These are phyloP conservation scores for Lepilemur septentrionalis DNA, from an alignment of 2,797 vertebrate species.

Conservation along the genomic window DNA sequence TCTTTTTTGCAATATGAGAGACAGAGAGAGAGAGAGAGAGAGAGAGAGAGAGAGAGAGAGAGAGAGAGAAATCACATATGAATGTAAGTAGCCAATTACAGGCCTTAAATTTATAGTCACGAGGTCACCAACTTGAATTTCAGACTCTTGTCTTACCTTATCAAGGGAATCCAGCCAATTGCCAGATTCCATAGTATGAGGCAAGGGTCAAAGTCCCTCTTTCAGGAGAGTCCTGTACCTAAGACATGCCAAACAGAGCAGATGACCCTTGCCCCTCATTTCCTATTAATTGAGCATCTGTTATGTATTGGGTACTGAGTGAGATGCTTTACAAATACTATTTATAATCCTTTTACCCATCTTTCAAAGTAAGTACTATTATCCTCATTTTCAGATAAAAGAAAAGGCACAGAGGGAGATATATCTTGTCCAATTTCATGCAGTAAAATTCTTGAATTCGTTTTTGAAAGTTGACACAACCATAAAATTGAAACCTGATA, in stretches of 20 bases:
- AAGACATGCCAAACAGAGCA: not conserved
- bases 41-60: too few relatives aligned
- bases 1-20: not conserved
- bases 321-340: not conserved
- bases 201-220: not conserved
- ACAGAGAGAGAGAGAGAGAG: not conserved
- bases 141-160: not conserved
- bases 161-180: not conserved
- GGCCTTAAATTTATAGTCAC: not conserved
- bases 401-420: slow-evolving; percentile 9
- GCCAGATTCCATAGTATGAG: not conserved
- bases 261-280: not conserved
- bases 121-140: slow-evolving; percentile 5
- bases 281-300: not conserved
- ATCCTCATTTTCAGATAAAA: not conserved
- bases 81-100: not conserved
- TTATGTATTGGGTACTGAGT: not conserved
- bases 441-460: not conserved
- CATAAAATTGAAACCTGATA: slow-evolving; percentile 22
- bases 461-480: not conserved
- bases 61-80: not conserved
- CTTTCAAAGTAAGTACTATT: not conserved
- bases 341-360: not conserved
- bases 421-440: not conserved
- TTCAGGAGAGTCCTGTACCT: not conserved